Base-by-base conservation (phyloP, 2,797 vertebrate genomes). In the Notamacropus eugenii region DNA sequence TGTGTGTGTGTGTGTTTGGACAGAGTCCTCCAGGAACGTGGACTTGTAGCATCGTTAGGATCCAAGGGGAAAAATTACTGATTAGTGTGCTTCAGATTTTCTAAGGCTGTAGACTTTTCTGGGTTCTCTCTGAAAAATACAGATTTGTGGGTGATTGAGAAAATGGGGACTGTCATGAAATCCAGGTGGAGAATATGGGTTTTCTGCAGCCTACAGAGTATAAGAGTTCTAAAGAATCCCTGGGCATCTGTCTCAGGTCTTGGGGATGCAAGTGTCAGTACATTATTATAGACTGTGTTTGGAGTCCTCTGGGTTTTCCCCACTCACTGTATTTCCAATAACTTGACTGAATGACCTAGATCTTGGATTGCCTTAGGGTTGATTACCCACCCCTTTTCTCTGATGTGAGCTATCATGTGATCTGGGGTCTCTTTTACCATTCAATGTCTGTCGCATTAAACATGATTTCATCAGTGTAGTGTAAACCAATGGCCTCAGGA, bases 101-200 rank as follows among this genome's bases (percentile, higher is more conserved):
- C 34, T 5, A n/a, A 4, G 14, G 5, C 5, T 1, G 19, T n/a
- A 67, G 4, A 5, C 5, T n/a, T 5, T n/a, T 19, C 13, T 67
- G 34, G 14, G 62, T 13, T 67, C 14, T 31, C 19, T n/a, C n/a
- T 67, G 62, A 19, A 67, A 67, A 67, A n/a, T n/a, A 6, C 14
- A 67, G 5, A n/a, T 5, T n/a, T 67, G 5, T 67, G 34, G 12
- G 34, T 67, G 34, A n/a, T 1, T 6, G 14, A 34, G 4, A 0
- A 67, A n/a, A 67, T n/a, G 14, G 62, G 5, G 5, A 67, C 14
- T 10, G 34, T 67, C 34, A 67, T n/a, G 13, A 67, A n/a, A n/a
- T 67, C 4, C 5, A 14, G 16, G 13, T 67, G 59, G 34, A 67
- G 31, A 67, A 67, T 67, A 67, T n/a, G 14, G 14, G 1, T 67